phyloP scores from a whole-genome alignment of 2,888 invertebrate genomes.

The Globia sparganii region DNA sequence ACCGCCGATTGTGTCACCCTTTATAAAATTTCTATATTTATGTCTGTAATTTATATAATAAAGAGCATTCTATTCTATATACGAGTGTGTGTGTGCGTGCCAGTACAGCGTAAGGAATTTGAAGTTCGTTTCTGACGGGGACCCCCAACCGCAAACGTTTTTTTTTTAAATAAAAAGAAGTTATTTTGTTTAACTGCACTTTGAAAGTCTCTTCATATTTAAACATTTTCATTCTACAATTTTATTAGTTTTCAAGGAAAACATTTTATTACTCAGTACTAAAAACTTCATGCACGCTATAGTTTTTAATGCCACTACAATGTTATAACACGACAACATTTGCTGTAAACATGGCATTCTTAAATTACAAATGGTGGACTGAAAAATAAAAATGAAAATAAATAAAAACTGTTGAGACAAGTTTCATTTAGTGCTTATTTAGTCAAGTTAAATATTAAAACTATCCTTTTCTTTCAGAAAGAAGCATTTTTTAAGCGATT shows the following conservation, averaged over 20 bases:
- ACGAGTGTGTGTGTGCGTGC: background rate
- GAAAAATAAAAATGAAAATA: background rate
- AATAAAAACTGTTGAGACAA: background rate
- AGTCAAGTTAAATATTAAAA: background rate
- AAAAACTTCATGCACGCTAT: conserved; percentile 28
- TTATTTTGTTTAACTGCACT: background rate
- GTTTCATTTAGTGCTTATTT: background rate
- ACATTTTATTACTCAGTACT: conserved; percentile 22
- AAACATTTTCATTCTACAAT: conserved; percentile 12
- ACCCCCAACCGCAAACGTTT: background rate
- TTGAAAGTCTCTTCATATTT: conserved; percentile 21
- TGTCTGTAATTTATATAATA: too few species aligned
- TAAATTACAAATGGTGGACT: background rate
- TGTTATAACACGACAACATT: conserved; percentile 17
- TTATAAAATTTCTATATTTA: too few species aligned
- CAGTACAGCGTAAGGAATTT: background rate
- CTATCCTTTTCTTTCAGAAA: background rate
- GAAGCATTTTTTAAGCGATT: background rate
- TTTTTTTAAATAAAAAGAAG: background rate
- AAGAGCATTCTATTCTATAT: too few species aligned
- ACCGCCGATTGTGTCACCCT: too few species aligned
- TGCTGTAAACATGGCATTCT: background rate
- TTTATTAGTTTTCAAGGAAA: conserved; percentile 39
- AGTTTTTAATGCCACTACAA: conserved; percentile 33
- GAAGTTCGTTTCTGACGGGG: too few species aligned